Base-by-base conservation (phyloP, 2,888 invertebrate species). In the Autographa gamma region DNA sequence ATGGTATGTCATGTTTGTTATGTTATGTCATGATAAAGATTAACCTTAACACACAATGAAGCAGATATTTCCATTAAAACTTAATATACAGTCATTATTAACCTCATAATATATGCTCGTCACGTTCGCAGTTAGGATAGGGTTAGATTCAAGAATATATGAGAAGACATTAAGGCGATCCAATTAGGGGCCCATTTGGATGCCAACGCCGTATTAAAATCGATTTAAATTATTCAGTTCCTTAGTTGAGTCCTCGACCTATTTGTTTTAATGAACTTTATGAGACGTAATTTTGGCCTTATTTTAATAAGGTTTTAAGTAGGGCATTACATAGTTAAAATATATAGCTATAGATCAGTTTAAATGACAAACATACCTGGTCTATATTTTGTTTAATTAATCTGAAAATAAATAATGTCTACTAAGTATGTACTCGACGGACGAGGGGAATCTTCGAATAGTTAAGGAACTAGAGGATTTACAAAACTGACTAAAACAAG, bases 131-230 rank as follows among this genome's bases (percentile, higher is more conserved):
- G 19, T 25, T 19, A 56, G 54, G 54, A 11, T 25, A 56, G 54
- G 54, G 54, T 56, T 19, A 56, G 25, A 13, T 25, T 7, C 19
- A 11, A 54, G 54, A 19, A 19, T 11, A 7, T 48, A 48, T 48
- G 48, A n/a, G 54, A 54, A 19, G 25, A 56, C 54, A 56, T 56
- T 56, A 56, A 25, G 18, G 25, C 54, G 54, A 56, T 25, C 54
- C 54, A 56, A 56, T 56, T 56, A 19, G 13, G 13, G 4, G 13
- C 25, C 25, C 54, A 19, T 56, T 56, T 56, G 54, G 19, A 56
- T 56, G 25, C 54, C 25, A 13, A 0, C 54, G 54, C 25, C 19
- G 54, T 56, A 54, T 11, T 13, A 11, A 54, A 19, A 54, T 54
- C 19, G 18, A 54, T 25, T 56, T 13, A 14, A 19, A 56, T 19